Evolutionary conservation across 2,888 invertebrate genomes (phyloP).

Genomic region (Erynnis tages): DNA sequence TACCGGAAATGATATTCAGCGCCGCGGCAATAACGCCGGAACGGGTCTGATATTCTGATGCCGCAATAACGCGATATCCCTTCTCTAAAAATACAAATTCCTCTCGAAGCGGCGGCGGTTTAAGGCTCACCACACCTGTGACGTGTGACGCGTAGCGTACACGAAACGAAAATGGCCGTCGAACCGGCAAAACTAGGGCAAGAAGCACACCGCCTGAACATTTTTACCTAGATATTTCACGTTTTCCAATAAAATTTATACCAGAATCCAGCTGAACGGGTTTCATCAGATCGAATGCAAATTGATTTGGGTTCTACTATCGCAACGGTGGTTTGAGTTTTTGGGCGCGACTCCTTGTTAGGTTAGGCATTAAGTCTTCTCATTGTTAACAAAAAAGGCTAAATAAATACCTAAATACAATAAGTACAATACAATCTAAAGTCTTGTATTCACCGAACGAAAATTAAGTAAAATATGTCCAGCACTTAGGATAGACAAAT

Average conservation of each 20-base stretch:
- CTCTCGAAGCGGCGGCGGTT: constrained; percentile 52
- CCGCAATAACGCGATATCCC: constrained; percentile 20
- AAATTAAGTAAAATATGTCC: too few relatives aligned
- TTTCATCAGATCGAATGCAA: constrained; percentile 21
- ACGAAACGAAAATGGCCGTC: constrained; percentile 37
- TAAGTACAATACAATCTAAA: too few relatives aligned
- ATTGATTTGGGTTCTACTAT: constrained; percentile 4
- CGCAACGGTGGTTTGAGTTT: background rate
- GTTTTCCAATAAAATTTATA: constrained; percentile 29
- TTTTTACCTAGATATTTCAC: constrained; percentile 48
- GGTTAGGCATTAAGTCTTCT: background rate
- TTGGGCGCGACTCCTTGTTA: background rate
- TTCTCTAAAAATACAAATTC: constrained; percentile 24
- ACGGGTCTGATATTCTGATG: constrained; percentile 8
- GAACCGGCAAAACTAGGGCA: constrained; percentile 75
- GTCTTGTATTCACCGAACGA: too few relatives aligned
- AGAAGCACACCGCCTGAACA: constrained; percentile 56
- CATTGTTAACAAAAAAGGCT: too few relatives aligned
- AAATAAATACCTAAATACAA: too few relatives aligned
- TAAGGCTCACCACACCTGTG: constrained; percentile 63
- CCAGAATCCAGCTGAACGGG: constrained; percentile 21
- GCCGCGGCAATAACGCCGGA: constrained; percentile 16
- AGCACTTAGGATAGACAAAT: too few relatives aligned
- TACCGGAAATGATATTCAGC: constrained; percentile 15
- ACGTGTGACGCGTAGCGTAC: constrained; percentile 43